These are phyloP conservation scores for Plestiodon gilberti DNA, from an alignment of 2,113 vertebrate species.

Conservation along the genomic window DNA sequence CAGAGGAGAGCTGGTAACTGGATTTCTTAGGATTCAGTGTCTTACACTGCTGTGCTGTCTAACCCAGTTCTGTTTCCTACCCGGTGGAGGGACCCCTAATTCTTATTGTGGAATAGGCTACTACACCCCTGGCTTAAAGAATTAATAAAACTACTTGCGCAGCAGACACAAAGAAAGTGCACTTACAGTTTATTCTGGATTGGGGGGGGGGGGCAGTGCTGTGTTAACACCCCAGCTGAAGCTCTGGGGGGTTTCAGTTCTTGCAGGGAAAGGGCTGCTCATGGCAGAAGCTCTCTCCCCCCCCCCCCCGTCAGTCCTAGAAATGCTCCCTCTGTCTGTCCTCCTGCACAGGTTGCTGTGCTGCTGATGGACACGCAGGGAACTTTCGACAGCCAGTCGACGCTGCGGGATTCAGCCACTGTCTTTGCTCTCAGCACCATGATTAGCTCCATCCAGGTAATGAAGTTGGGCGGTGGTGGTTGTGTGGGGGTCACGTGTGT, in stretches of 20 bases:
- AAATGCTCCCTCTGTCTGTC: background rate
- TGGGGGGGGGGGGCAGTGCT: background rate
- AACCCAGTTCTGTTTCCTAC: background rate
- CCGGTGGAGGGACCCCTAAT: background rate
- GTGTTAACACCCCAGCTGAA: background rate
- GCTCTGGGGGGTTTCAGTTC: background rate
- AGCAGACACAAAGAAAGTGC: background rate
- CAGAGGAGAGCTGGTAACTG: background rate
- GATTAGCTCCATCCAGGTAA: slow-evolving; percentile 99
- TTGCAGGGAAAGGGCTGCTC: background rate
- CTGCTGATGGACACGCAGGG: slow-evolving; percentile 97
- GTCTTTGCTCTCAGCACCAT: slow-evolving; percentile 99
- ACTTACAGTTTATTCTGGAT: background rate
- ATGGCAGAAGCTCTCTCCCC: accelerated
- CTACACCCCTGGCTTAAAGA: too few relatives aligned
- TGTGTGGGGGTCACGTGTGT: background rate
- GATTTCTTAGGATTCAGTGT: background rate
- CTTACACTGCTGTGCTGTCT: background rate
- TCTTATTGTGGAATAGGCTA: background rate
- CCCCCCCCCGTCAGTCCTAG: accelerated
- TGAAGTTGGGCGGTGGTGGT: background rate
- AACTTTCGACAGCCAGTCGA: slow-evolving; percentile 98
- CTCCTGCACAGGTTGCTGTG: slow-evolving; percentile 85
- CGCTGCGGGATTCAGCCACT: slow-evolving; percentile 94
- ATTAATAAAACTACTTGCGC: too few relatives aligned